Percentiles rank a stretch among this genome's conserved stretches.
phyloP scores from a whole-genome alignment of 2,888 invertebrate genomes.

The Xestobium rufovillosum region DNA sequence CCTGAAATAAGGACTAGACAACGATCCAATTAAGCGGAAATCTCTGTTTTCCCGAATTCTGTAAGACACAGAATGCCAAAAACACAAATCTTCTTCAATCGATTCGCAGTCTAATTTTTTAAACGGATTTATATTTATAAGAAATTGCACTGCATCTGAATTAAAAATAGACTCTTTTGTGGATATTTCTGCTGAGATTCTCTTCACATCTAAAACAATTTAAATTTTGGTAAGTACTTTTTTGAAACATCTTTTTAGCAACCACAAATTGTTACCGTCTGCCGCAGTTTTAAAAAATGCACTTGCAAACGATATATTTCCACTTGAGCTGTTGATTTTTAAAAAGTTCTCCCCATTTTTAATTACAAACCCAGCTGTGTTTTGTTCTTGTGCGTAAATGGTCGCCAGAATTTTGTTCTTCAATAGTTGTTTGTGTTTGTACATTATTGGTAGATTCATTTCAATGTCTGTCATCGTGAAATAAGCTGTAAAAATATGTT shows the following conservation, averaged over 20 bases:
- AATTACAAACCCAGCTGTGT: no score
- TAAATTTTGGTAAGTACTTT: not conserved
- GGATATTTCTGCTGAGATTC: not conserved
- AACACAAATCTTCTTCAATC: conserved; percentile 35
- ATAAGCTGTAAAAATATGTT: no score
- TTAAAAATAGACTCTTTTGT: not conserved
- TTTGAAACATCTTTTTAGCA: no score
- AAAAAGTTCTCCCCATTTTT: no score
- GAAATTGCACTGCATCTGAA: conserved; percentile 25
- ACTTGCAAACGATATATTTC: no score
- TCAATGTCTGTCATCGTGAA: conserved; percentile 35
- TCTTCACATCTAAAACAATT: not conserved
- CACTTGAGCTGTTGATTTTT: not conserved
- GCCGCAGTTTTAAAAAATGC: no score
- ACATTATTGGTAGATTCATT: conserved; percentile 18
- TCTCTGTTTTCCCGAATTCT: conserved; percentile 30
- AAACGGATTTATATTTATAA: conserved; percentile 27
- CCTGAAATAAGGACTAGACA: conserved; percentile 32
- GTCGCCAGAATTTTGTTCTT: not conserved
- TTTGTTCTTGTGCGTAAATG: no score
- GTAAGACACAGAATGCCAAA: conserved; percentile 35
- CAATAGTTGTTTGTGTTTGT: not conserved
- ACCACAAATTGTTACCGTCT: no score
- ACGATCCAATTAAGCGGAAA: conserved; percentile 30
- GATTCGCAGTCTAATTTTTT: conserved; percentile 32